Evolutionary conservation across 2,888 invertebrate species (phyloP), one percentile per base, ranked within the genome.

Genomic region (Aromia moschata): DNA sequence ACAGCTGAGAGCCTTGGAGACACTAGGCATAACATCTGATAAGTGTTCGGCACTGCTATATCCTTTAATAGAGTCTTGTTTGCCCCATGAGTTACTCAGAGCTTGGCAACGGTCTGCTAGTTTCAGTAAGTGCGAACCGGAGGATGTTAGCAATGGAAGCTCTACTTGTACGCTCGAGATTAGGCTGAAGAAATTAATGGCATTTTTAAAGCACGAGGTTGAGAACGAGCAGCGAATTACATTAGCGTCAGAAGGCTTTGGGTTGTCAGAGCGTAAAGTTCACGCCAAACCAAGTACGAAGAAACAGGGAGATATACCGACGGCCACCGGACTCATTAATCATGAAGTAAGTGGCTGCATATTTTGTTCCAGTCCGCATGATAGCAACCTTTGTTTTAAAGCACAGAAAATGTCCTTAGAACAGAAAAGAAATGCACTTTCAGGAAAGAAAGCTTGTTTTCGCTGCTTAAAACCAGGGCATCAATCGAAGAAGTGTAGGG

Each of bases 61-160:
- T 56, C 76, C 75, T 2, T 56, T 75, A 2, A 72, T 75, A 12
- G 75, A 75, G 51, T 74, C 73, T 1, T 64, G 67, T 52, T 53
- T 76, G 4, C 9, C 75, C 74, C 1, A 63, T 69, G 69, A 70
- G 4, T 47, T 71, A 4, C 51, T 74, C 16, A 14, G 69, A 31
- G 64, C 65, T 10, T 75, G 73, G 74, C 64, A 67, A 47, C 30
- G 64, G 31, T 41, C 56, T 16, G 10, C 41, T 11, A 25, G 7
- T 7, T 5, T 3, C 25, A n/a, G n/a, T n/a, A n/a, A n/a, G n/a
- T n/a, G n/a, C n/a, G n/a, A n/a, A n/a, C 25, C 25, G 4, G 25
- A 5, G 3, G 3, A 3, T 3, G 7, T 25, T 5, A 7, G 25
- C 25, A 7, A 25, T 7, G 25, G 4, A 25, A 5, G 4, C 4